Evolutionary conservation across 2,888 invertebrate species (phyloP), one percentile per base, ranked within the genome.

Genomic region (Phasia obesa): DNA sequence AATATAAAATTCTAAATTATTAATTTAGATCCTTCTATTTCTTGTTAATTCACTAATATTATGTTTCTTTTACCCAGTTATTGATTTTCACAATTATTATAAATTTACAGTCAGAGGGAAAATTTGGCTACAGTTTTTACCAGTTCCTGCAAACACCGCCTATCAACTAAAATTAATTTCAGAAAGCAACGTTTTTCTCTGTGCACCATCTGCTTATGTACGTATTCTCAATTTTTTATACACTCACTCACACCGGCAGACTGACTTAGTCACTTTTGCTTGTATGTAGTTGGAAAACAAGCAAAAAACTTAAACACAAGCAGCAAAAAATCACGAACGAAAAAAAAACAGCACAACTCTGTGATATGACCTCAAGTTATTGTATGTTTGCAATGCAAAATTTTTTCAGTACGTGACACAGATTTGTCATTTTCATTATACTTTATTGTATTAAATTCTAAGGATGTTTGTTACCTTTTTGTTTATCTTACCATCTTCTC

Each of bases 301-400:
- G 44, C 19, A 49, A 38, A 64, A 49, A 47, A 15, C 3, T n/a
- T 23, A 38, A 31, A 15, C 23, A 31, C 1, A 21, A 23, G 27
- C 25, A 57, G 25, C 13, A 2, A 42, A 44, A 42, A 44, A 4
- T n/a, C n/a, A n/a, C n/a, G 13, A 47, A 35, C 13, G 11, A 13
- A 51, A 13, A 21, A 25, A 42, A 31, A 70, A 59, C 49, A 75
- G 31, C 44, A 70, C 65, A 57, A 64, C 49, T 57, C 11, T 70
- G 64, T 70, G 75, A 59, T 59, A 81, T 65, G 81, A 75, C 69
- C 81, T 81, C 80, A 70, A 75, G 80, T 64, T 60, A 75, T 75
- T 80, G 57, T 75, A 49, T 80, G 49, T 80, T 57, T 70, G 49
- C 23, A 31, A 53, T 64, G 80, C 19, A 57, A 15, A 64, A 75